phyloP scores from a whole-genome alignment of 1,140 invertebrate species.

The Brachionus sp. region DNA sequence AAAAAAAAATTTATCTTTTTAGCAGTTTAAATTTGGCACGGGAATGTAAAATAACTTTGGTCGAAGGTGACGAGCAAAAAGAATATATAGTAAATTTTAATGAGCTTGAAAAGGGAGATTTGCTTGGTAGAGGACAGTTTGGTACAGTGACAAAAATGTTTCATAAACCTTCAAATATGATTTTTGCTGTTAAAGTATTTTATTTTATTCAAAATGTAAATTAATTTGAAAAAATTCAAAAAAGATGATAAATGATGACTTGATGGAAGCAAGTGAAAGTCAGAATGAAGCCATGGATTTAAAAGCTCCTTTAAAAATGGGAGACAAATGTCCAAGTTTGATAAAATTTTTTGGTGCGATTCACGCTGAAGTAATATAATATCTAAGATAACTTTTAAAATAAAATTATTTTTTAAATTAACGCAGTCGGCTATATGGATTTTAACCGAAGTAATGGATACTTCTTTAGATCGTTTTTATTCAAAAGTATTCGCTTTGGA shows the following conservation, averaged over 20 bases:
- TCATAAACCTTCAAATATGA: background rate
- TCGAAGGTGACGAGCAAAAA: background rate
- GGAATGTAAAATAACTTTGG: background rate
- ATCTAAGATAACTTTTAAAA: background rate
- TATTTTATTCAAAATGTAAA: background rate
- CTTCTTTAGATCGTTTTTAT: conserved; percentile 28
- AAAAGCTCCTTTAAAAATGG: conserved; percentile 18
- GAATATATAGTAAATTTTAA: conserved; percentile 19
- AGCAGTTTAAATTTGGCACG: background rate
- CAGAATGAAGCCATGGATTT: conserved; percentile 11
- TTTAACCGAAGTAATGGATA: conserved; percentile 37
- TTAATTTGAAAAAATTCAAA: background rate
- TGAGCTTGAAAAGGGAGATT: background rate
- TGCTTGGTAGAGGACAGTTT: conserved; percentile 24
- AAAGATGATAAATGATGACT: conserved; percentile 20
- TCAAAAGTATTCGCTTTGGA: background rate
- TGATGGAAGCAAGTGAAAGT: background rate
- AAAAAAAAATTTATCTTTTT: background rate
- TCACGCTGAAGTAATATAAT: background rate
- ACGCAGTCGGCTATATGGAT: background rate
- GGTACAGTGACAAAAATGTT: conserved; percentile 37
- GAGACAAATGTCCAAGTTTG: background rate
- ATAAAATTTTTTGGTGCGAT: conserved; percentile 32
- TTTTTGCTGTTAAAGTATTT: conserved; percentile 43
- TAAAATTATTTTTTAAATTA: background rate